Percentiles rank a stretch among this genome's conserved stretches.
These are phyloP conservation scores for Gymnoscopelus microlampas DNA, from an alignment of 2,797 vertebrate genomes.

Conservation along the genomic window DNA sequence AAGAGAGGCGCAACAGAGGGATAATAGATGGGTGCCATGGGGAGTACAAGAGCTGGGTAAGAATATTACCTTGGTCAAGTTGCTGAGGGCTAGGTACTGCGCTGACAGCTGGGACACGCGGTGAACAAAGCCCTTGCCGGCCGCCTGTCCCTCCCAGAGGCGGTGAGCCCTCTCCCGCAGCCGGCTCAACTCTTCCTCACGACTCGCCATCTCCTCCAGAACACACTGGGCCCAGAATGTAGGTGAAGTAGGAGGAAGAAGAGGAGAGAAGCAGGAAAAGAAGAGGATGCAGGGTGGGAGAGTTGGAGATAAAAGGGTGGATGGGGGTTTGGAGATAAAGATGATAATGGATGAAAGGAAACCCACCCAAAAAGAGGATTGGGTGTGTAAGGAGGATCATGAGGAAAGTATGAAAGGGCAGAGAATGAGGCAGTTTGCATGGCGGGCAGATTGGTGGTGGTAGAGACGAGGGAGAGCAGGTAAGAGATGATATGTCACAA, in stretches of 20 bases:
- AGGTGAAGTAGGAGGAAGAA: slow-evolving; percentile 33
- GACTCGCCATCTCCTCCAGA: slow-evolving; percentile 93
- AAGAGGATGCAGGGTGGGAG: slow-evolving; percentile 15
- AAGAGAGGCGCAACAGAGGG: slow-evolving; percentile 10
- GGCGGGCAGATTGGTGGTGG: slow-evolving; percentile 14
- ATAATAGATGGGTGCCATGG: not conserved
- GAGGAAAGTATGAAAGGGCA: slow-evolving; percentile 38
- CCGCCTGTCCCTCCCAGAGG: slow-evolving; percentile 96
- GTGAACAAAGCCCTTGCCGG: slow-evolving; percentile 95
- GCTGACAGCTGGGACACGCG: slow-evolving; percentile 97
- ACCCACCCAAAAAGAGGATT: slow-evolving; percentile 21
- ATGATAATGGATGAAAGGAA: slow-evolving; percentile 11
- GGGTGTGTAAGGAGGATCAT: slow-evolving; percentile 27
- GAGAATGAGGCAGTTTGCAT: not conserved
- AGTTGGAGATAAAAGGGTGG: slow-evolving; percentile 33
- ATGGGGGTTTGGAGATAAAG: slow-evolving; percentile 3
- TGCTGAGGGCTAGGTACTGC: slow-evolving; percentile 95
- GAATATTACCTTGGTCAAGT: slow-evolving; percentile 92
- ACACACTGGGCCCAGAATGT: slow-evolving; percentile 84
- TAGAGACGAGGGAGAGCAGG: slow-evolving; percentile 23
- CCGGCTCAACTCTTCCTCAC: slow-evolving; percentile 90
- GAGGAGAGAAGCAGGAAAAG: slow-evolving; percentile 27
- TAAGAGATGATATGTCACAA: slow-evolving; percentile 41
- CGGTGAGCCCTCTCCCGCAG: slow-evolving; percentile 94
- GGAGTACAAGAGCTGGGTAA: slow-evolving; percentile 20